A percentile compares a stretch with the other conserved stretches of the same genome.
Evolutionary conservation across 2,113 vertebrate genomes (phyloP).

Genomic region (Coregonus clupeaformis): DNA sequence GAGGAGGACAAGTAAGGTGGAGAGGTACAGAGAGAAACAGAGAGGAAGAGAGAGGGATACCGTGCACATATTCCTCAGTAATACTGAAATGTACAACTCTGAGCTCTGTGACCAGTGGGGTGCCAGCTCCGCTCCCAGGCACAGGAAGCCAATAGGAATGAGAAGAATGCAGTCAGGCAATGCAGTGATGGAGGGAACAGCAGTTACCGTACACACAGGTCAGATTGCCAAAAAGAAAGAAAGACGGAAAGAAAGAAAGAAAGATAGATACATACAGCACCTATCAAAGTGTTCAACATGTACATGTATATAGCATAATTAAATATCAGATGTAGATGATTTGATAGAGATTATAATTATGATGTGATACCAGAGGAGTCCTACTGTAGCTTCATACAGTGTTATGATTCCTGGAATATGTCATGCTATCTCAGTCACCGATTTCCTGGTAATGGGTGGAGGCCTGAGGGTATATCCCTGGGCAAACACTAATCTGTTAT

Average conservation of each 20-base stretch:
- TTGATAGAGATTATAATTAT: neutral
- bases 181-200: constrained; percentile 66
- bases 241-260: constrained; percentile 20
- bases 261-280: neutral
- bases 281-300: too few relatives aligned
- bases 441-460: constrained; percentile 37
- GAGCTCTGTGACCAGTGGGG: constrained; percentile 55
- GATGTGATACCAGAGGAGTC: neutral
- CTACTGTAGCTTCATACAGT: neutral
- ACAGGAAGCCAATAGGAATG: constrained; percentile 73
- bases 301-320: neutral
- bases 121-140: constrained; percentile 53
- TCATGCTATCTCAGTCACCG: constrained; percentile 37
- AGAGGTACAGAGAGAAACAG: constrained; percentile 25
- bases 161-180: constrained; percentile 69
- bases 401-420: constrained; percentile 35
- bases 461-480: neutral
- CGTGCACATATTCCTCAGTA: constrained; percentile 17
- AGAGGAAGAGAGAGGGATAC: neutral
- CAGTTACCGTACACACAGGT: constrained; percentile 48
- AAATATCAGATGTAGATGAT: neutral
- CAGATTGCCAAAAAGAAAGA: constrained; percentile 54
- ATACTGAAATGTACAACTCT: constrained; percentile 54
- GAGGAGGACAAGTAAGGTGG: constrained; percentile 12
- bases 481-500: constrained; percentile 40